These are phyloP conservation scores for Conopomorpha cramerella DNA, from an alignment of 1,140 invertebrate species.

Conservation along the genomic window DNA sequence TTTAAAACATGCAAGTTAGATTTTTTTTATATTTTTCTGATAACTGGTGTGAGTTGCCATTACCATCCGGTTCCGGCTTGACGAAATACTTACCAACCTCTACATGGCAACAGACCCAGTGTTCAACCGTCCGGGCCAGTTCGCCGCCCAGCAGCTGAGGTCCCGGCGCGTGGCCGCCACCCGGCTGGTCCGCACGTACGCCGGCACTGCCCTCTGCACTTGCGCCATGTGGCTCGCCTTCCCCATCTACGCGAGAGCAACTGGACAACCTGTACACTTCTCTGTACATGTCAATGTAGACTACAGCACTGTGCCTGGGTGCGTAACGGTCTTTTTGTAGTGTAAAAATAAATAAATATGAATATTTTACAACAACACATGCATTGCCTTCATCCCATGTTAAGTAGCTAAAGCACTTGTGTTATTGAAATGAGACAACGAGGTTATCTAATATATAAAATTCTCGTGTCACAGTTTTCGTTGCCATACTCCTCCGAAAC, in stretches of 20 bases:
- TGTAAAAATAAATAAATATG: not conserved
- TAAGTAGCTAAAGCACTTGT: too few relatives aligned
- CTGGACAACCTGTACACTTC: slow-evolving; percentile 18
- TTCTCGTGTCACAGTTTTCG: too few relatives aligned
- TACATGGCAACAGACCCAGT: slow-evolving; percentile 13
- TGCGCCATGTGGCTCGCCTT: slow-evolving; percentile 39
- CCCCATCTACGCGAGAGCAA: slow-evolving; percentile 13
- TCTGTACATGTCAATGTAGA: slow-evolving; percentile 24
- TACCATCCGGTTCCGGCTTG: too few relatives aligned
- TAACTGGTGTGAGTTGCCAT: too few relatives aligned
- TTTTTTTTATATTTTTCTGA: too few relatives aligned
- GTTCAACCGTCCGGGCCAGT: slow-evolving; percentile 8
- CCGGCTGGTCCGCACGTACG: slow-evolving; percentile 20
- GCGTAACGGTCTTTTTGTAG: slow-evolving; percentile 5
- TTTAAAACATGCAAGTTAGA: too few relatives aligned
- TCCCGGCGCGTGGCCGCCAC: slow-evolving; percentile 12
- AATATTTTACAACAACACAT: not conserved
- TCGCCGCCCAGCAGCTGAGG: slow-evolving; percentile 2
- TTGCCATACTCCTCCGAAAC: too few relatives aligned
- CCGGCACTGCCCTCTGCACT: slow-evolving; percentile 28
- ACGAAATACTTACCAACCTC: too few relatives aligned
- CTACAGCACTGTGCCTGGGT: slow-evolving; percentile 5
- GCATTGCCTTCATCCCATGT: too few relatives aligned
- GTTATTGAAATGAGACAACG: too few relatives aligned
- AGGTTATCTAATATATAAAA: too few relatives aligned